Base-by-base conservation (phyloP, 2,797 vertebrate species). In the Acrossocheilus fasciatus region DNA sequence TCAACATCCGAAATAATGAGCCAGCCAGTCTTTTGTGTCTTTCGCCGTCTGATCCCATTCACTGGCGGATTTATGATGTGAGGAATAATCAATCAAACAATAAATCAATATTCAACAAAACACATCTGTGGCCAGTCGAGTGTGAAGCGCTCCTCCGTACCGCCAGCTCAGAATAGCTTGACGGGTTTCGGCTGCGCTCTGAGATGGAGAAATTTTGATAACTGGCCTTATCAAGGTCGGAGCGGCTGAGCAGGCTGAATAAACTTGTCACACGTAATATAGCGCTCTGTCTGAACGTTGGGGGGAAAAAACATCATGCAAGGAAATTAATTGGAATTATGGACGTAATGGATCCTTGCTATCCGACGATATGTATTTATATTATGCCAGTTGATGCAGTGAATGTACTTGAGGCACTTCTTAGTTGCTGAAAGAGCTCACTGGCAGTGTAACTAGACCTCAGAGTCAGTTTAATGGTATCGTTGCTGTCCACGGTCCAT, bases 401-500 rank as follows among this genome's bases (percentile, higher is more conserved):
- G 72, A 76, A 88, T 81, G 26, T 87, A 87, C 90, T 86, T 59
- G 79, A 87, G 79, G 85, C 82, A 79, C 74, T 81, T 75, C 52
- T 85, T 88, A 89, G 81, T 64, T 85, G 85, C 84, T 86, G 79
- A 76, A 82, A 85, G 84, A 89, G 88, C 80, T 89, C 68, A 78
- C 75, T 87, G 80, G 86, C 85, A 89, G 87, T 81, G 76, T 87
- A 88, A 90, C 83, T 87, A 87, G 73, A 79, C 87, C 88, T 87
- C 72, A 26, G 82, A 62, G 86, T 87, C 11, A 30, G 62, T 90
- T 91, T 90, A 90, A 91, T 91, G 79, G 87, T 81, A 57, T 89
- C 83, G 86, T 90, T 86, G 89, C 88, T 86, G 88, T 87, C 88
- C 88, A 82, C 79, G 89, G 85, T 84, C 88, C 89, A 84, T 89